Evolutionary conservation across 2,113 vertebrate species (phyloP), one percentile per base, ranked within the genome.

Genomic region (Nothocercus nigrocapillus): DNA sequence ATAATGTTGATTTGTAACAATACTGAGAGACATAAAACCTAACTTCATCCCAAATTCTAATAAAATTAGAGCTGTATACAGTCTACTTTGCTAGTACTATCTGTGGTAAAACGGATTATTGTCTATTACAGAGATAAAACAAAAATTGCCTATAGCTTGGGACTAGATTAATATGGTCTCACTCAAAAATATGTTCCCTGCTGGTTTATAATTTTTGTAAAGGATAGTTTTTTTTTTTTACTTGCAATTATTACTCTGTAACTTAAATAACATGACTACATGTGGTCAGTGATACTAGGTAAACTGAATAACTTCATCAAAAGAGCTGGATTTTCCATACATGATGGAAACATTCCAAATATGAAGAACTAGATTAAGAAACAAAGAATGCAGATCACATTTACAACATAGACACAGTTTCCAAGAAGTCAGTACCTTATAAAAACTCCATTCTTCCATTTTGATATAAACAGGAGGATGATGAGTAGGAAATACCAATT

Each of bases 381-480:
- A 32, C 42, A 67, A 67, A 59, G 59, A 88, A 56, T 1, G 2
- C 40, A 80, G 74, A 36, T 85, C 7, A 7, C 38, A 45, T 49
- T 85, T 92, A 44, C 14, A 61, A 45, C 59, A 58, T 8, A 36
- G 56, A 14, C 24, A n/a, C 32, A 30, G 19, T 79, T 79, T 89
- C 34, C 70, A n/a, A 15, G 49, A 88, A 77, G 88, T 49, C 59
- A 82, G 0, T 89, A 45, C 59, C 25, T 38, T 85, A 82, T 82
- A 83, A 93, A 95, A 88, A 88, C 18, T 49, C 49, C 49, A 22
- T 82, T 95, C 30, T 88, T 91, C 88, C 51, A 9, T 85, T 76
- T 7, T 27, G 36, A 28, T 86, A 36, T 32, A 78, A 44, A 25
- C 54, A 75, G 64, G 84, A 82, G 32, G 36, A 49, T 56, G 63